A percentile compares a stretch with the other conserved stretches of the same genome.
Conservation (phyloP, 2,888 invertebrate species). For the Ramazzottius varieornatus region DNA sequence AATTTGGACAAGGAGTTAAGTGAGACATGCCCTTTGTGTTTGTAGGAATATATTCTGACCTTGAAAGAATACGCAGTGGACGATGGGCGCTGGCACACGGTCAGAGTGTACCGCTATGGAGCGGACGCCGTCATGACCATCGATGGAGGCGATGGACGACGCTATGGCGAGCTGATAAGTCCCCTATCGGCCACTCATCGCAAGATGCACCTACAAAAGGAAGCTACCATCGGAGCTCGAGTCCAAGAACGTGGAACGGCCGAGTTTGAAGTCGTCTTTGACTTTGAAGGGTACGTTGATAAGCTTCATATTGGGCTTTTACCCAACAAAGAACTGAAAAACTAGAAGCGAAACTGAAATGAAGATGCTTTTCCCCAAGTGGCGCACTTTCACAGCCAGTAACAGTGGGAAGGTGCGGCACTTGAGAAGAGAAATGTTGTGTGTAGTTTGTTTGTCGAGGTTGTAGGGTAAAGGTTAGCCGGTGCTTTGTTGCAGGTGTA, state of each 20-base stretch:
- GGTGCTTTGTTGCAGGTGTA: slow-evolving; percentile 38
- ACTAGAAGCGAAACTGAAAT: too few species aligned
- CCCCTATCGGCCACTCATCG: background rate
- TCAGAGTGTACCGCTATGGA: slow-evolving; percentile 32
- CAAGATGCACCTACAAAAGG: background rate
- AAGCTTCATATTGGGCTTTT: too few species aligned
- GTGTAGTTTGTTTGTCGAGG: too few species aligned
- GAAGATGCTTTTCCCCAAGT: too few species aligned
- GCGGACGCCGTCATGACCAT: slow-evolving; percentile 69
- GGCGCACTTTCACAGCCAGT: too few species aligned
- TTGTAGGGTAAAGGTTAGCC: too few species aligned
- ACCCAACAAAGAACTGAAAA: too few species aligned
- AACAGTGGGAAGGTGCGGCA: too few species aligned
- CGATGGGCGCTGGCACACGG: slow-evolving; percentile 83
- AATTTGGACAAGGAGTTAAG: too few species aligned
- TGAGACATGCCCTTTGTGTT: too few species aligned
- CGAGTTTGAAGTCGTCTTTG: slow-evolving; percentile 3
- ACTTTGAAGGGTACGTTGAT: too few species aligned
- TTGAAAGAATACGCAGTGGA: slow-evolving; percentile 64
- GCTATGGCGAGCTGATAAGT: slow-evolving; percentile 44
- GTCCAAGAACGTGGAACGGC: background rate
- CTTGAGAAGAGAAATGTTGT: too few species aligned
- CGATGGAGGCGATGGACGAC: slow-evolving; percentile 75
- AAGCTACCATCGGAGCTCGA: background rate
- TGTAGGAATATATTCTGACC: slow-evolving; percentile 70